Base-by-base conservation (phyloP, 1,140 invertebrate genomes). In the Nasonia giraulti region DNA sequence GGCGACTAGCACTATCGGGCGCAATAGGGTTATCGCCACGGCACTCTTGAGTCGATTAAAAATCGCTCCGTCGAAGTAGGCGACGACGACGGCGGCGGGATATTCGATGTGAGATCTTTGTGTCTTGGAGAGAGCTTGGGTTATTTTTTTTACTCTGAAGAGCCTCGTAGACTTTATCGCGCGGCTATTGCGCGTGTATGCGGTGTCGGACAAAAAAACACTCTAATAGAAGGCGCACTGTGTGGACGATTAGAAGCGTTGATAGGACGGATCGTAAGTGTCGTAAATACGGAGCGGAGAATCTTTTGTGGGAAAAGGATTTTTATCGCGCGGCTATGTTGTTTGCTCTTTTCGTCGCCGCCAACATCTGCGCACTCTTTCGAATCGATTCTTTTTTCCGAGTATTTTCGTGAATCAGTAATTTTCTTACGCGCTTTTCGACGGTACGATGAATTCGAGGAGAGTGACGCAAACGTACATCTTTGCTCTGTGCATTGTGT, bases 11-110 rank as follows among this genome's bases (percentile, higher is more conserved):
- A 44, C 82, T 84, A 84, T 80, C 77, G 66, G 68, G 71, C 78
- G 78, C 84, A 85, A 81, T 85, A 78, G 78, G 84, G 84, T 82
- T 85, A 82, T 85, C 84, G 84, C 31, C 37, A 23, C 80, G 33
- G 40, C 68, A 78, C 84, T 82, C 66, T 77, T 73, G 37, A 78
- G 40, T 81, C 80, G 74, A 85, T 80, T 85, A 85, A 85, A 78
- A 77, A 82, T 82, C 77, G 79, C 74, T 50, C 14, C 3, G 2
- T 7, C 40, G 47, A 62, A 62, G 33, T 69, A 27, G 83, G n/a
- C 40, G 68, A 62, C 50, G 27, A 76, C 33, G 33, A 37, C 33
- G 33, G 0, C 33, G 33, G 5, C 37, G 82, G 17, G 47, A 82
- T 62, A 78, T 77, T 69, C 75, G 12, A 62, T 62, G 55, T 62